Conservation (phyloP, 2,888 invertebrate genomes). For the Cantharis flavilabris region DNA sequence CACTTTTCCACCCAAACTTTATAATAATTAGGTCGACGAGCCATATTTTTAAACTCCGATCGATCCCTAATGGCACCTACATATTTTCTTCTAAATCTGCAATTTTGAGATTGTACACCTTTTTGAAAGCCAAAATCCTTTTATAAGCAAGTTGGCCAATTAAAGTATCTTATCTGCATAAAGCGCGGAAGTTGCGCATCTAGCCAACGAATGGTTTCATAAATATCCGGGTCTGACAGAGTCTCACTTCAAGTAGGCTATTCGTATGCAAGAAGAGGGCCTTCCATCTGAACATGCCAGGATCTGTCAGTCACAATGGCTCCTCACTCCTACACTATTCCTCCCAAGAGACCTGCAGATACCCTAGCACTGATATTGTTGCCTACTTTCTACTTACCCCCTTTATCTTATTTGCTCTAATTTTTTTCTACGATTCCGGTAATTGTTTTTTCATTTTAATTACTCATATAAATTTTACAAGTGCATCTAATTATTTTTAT, state of each 20-base stretch:
- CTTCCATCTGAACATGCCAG: conserved; percentile 56
- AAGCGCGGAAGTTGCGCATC: conserved; percentile 50
- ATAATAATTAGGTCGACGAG: background rate
- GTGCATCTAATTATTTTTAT: too few relatives aligned
- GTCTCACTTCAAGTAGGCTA: conserved; percentile 54
- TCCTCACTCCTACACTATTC: conserved; percentile 47
- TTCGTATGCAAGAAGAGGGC: conserved; percentile 55
- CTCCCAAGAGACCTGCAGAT: conserved; percentile 46
- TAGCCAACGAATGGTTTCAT: conserved; percentile 46
- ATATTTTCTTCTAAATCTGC: background rate
- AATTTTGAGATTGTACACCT: background rate
- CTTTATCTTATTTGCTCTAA: conserved; percentile 19
- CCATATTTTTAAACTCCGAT: background rate
- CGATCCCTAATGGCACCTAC: background rate
- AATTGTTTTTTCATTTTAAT: background rate
- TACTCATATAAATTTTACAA: background rate
- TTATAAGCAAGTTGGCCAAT: conserved; percentile 41
- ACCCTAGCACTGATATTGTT: conserved; percentile 38
- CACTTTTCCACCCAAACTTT: conserved; percentile 25
- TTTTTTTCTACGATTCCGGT: conserved; percentile 15
- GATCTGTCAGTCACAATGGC: conserved; percentile 58
- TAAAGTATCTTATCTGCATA: conserved; percentile 56
- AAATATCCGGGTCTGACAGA: conserved; percentile 49
- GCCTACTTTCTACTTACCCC: conserved; percentile 26
- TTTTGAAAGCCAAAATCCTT: conserved; percentile 5